These are phyloP conservation scores for Lepidochrysops patricia DNA, from an alignment of 2,888 invertebrate species.

Conservation along the genomic window DNA sequence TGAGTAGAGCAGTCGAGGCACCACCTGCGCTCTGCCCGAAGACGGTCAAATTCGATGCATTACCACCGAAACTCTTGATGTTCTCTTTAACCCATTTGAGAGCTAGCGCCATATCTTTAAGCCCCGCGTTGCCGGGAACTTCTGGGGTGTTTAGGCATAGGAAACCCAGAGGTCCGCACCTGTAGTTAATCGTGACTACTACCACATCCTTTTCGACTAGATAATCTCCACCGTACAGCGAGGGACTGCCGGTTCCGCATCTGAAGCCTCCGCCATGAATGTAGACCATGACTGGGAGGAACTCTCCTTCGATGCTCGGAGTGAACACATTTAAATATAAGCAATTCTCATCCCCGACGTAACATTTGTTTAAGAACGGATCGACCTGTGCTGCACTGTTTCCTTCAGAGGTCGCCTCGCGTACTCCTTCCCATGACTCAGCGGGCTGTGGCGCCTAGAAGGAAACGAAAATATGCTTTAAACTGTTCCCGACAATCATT, in stretches of 20 bases:
- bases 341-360: constrained; percentile 78
- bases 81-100: constrained; percentile 59
- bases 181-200: constrained; percentile 72
- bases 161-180: constrained; percentile 63
- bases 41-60: constrained; percentile 53
- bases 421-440: constrained; percentile 72
- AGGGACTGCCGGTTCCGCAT: constrained; percentile 67
- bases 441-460: constrained; percentile 73
- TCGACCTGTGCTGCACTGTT: constrained; percentile 76
- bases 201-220: constrained; percentile 74
- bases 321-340: constrained; percentile 80
- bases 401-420: constrained; percentile 77
- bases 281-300: constrained; percentile 73
- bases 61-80: constrained; percentile 58
- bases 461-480: constrained; percentile 25
- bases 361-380: constrained; percentile 44
- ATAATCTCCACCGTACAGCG: constrained; percentile 65
- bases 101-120: constrained; percentile 58
- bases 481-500: too few species aligned
- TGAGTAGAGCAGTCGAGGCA: constrained; percentile 38
- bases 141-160: constrained; percentile 58
- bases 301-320: constrained; percentile 67
- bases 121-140: constrained; percentile 61
- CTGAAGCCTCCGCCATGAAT: constrained; percentile 73
- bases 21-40: constrained; percentile 61